Evolutionary conservation across 2,888 invertebrate species (phyloP), one percentile per base, ranked within the genome.

Genomic region (Hypomecis atomaria): DNA sequence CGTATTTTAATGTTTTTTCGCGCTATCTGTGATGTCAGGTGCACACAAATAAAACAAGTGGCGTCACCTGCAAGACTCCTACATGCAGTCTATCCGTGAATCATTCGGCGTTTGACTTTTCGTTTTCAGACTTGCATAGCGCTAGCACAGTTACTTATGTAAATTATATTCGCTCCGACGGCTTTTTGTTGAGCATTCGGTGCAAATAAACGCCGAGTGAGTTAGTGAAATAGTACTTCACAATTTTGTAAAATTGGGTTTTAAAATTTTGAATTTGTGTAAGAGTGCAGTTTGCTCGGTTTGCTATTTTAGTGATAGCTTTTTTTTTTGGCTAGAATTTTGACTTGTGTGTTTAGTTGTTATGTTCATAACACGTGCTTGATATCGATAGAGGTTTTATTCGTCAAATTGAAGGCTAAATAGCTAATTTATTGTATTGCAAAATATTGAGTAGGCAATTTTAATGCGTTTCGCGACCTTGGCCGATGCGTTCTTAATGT

Each of bases 131-230:
- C 44, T 34, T 34, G 43, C 42, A 34, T 23, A 48, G 5, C 36
- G 36, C 13, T 56, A 43, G 47, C 45, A 44, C 54, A 54, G 40
- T 59, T 64, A 59, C 54, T 54, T 59, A 64, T 64, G 65, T 56
- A 47, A 65, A 60, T 60, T 9, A 3, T 42, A 60, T 65, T 60
- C 60, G 42, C 36, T 23, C 23, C 33, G 59, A 49, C 59, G 59
- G 23, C 11, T 64, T 59, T 59, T 64, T 44, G 60, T n/a, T 13
- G 49, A 54, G 54, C 49, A 50, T 36, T 53, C 59, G 47, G 5
- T 54, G 54, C 54, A 43, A 54, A 54, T 43, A 43, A 45, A 45
- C 48, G 40, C 42, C 8, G 7, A 23, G 36, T 11, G 6, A 34
- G 44, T 40, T 23, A 23, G 23, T 23, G 23, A 23, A 23, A 23